These are phyloP conservation scores for Atlantisia rogersi DNA, from an alignment of 2,113 vertebrate genomes.

Conservation along the genomic window DNA sequence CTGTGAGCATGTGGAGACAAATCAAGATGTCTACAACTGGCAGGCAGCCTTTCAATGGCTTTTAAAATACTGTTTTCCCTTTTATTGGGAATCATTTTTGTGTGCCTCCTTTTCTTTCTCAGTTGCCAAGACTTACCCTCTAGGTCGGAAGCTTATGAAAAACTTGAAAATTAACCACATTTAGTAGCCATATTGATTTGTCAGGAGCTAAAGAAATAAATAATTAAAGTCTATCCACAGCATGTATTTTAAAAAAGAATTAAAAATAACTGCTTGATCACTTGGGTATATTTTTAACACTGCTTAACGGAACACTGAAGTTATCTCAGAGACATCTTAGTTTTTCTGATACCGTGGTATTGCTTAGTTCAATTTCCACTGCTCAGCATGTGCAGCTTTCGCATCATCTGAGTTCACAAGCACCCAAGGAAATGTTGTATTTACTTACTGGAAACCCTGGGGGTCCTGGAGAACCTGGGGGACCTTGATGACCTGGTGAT, in stretches of 20 bases:
- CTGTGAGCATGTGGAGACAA: neutral
- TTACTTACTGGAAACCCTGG: conserved; percentile 79
- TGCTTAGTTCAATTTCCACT: neutral
- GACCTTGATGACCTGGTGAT: conserved; percentile 80
- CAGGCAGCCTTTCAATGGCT: neutral
- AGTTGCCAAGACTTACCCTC: neutral
- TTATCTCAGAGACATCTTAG: neutral
- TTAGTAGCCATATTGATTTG: neutral
- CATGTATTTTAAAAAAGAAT: neutral
- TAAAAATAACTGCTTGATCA: neutral
- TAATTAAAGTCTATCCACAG: neutral
- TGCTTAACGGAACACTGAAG: neutral
- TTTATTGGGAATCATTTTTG: neutral
- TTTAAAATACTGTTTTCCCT: neutral
- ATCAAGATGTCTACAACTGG: neutral
- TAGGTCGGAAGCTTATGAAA: neutral
- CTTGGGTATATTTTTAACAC: neutral
- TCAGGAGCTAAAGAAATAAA: neutral
- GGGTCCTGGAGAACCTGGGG: conserved; percentile 77
- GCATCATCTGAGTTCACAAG: neutral
- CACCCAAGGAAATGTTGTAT: neutral
- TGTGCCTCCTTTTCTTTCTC: neutral
- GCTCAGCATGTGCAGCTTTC: neutral
- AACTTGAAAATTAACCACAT: neutral
- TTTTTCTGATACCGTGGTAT: neutral